Conservation (phyloP, 1,140 invertebrate species). For the Hormaphis cornu region DNA sequence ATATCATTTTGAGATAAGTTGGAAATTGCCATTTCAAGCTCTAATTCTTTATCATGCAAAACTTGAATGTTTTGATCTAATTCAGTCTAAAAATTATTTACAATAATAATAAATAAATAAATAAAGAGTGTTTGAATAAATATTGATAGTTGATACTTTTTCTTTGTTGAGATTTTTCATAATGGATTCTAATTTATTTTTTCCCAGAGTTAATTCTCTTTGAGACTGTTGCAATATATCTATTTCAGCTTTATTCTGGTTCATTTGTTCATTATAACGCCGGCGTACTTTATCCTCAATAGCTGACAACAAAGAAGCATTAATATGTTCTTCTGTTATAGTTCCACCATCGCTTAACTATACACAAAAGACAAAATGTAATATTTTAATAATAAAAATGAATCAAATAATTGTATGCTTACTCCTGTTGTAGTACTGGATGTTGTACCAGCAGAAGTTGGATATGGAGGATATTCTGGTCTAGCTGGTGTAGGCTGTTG, state of each 20-base stretch:
- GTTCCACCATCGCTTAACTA: slow-evolving; percentile 50
- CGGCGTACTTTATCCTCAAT: slow-evolving; percentile 88
- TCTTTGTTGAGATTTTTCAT: slow-evolving; percentile 74
- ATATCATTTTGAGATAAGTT: slow-evolving; percentile 67
- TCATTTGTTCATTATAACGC: slow-evolving; percentile 76
- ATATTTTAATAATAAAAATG: neutral
- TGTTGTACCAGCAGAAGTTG: slow-evolving; percentile 34
- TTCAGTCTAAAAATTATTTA: slow-evolving; percentile 47
- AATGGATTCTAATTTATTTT: slow-evolving; percentile 71
- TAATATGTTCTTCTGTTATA: slow-evolving; percentile 90
- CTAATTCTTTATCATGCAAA: slow-evolving; percentile 74
- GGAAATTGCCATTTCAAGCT: slow-evolving; percentile 71
- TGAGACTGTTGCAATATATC: slow-evolving; percentile 81
- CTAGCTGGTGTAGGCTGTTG: neutral
- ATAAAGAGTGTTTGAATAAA: neutral
- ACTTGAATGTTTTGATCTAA: slow-evolving; percentile 75
- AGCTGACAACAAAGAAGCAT: slow-evolving; percentile 84
- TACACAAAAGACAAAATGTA: neutral
- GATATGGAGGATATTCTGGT: slow-evolving; percentile 38
- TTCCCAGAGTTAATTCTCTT: slow-evolving; percentile 77
- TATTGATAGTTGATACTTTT: slow-evolving; percentile 48
- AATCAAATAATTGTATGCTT: neutral
- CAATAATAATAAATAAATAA: neutral
- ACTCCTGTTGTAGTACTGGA: slow-evolving; percentile 34
- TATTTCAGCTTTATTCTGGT: slow-evolving; percentile 81